Base-by-base conservation (phyloP, 37 sponge, comb jelly and placozoan genomes). In the Corticium candelabrum region DNA sequence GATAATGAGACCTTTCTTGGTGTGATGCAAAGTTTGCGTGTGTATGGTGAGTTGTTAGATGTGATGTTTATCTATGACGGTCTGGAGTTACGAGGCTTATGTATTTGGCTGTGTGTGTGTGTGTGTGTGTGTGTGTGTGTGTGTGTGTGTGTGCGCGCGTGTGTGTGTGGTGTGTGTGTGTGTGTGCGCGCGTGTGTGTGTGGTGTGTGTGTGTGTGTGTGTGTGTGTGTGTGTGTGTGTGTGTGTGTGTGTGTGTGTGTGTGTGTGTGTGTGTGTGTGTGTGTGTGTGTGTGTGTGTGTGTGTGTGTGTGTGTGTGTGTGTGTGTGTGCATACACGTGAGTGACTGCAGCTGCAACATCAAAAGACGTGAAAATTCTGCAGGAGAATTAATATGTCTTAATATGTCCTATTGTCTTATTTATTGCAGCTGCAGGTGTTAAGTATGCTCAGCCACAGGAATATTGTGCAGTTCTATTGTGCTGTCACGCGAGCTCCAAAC, bases 381-480 rank as follows among this genome's bases (percentile, higher is more conserved):
- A 4, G 11, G 4, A 11, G 56, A 43, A 11, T 21, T 21, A 21
- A 43, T 43, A 43, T 4, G 11, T 21, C 11, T 4, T 43, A 43
- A 11, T 11, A 43, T 43, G 56, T 43, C 11, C 11, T 43, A 43
- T 43, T 43, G 56, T 43, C 4, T 21, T 43, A 21, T 21, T 43
- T 43, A 21, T 43, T 11, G 31, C 69, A 94, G 95, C 83, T 85
- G 0, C 86, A 87, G 34, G 91, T 94, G 0, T 68, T 94, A 50
- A 85, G 86, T 76, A 86, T 88, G 11, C 86, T 94, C 38, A 85
- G 89, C 68, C 95, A 94, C 39, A 37, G 88, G n/a, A 88, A 94
- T 77, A 84, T 94, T 31, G 80, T 94, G 2, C 95, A 94, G 81
- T 90, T 94, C 86, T 90, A 84, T 78, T 89, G 95, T 68, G 85